Base-by-base conservation (phyloP, 2,113 vertebrate species). In the Forbesichthys agassizii region DNA sequence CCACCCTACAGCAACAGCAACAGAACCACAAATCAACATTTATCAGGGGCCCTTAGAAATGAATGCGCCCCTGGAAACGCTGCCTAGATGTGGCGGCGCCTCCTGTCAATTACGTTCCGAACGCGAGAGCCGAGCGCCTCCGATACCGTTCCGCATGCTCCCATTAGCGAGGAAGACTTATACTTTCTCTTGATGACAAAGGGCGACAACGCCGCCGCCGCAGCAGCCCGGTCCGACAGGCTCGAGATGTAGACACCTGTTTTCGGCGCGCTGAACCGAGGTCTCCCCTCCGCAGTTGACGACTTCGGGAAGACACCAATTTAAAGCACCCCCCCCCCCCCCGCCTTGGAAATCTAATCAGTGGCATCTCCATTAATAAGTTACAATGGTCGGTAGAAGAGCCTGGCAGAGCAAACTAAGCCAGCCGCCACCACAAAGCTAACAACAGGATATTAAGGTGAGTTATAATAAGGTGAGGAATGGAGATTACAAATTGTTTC, bases 1-100 rank as follows among this genome's bases (percentile, higher is more conserved):
- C 11, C 16, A 18, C n/a, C 33, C 12, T 58, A 1, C 1, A 13
- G 16, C 65, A 81, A 84, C 75, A 52, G 57, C 78, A 77, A 68
- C 81, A 78, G 73, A 78, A 27, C 27, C 66, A 70, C 68, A 59
- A 77, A 82, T 71, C 78, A 81, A 82, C 63, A 77, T 81, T 82
- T 79, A 79, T 81, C 69, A 66, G 55, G 71, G 58, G 71, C 58
- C 59, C 75, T 61, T 1, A 9, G 12, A 74, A 73, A 75, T 72
- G 75, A 77, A 83, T 82, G 68, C 62, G 63, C 70, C 27, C 48
- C 61, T 61, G 36, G 55, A 75, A 80, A 61, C 11, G 55, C 56
- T 5, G 59, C 18, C 4, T 6, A 61, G 33, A 74, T 49, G 46
- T n/a, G 61, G 51, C 67, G 69, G 54, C 68, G 68, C 66, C 68